These are phyloP conservation scores for Eumeta japonica DNA, from an alignment of 1,140 invertebrate species.

Conservation along the genomic window DNA sequence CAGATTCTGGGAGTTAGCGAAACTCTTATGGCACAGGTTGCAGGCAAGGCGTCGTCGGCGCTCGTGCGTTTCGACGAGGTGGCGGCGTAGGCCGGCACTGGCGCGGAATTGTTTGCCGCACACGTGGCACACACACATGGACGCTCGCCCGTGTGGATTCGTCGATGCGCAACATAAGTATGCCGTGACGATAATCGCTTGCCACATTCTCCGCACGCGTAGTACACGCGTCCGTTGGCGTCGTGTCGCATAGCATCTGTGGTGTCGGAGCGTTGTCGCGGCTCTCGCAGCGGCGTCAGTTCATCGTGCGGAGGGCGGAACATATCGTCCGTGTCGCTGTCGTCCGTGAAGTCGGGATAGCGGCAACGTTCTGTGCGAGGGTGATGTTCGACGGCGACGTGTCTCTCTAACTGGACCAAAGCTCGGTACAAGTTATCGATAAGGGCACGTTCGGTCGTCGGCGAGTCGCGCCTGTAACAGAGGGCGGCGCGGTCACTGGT, in stretches of 20 bases:
- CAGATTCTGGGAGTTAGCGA: constrained; percentile 57
- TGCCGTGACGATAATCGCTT: constrained; percentile 62
- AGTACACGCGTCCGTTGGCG: constrained; percentile 44
- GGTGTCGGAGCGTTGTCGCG: constrained; percentile 27
- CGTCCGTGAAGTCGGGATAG: constrained; percentile 24
- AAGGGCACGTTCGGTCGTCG: neutral
- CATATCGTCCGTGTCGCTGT: constrained; percentile 15
- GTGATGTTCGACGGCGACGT: constrained; percentile 25
- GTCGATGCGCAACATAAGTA: constrained; percentile 62
- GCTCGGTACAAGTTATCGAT: constrained; percentile 26
- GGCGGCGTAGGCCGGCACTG: constrained; percentile 61
- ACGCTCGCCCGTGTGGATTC: constrained; percentile 71
- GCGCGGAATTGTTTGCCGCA: constrained; percentile 74
- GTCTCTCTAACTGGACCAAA: constrained; percentile 31
- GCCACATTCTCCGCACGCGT: constrained; percentile 60
- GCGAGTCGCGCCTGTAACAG: constrained; percentile 1
- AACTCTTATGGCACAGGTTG: constrained; percentile 56
- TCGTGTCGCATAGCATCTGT: constrained; percentile 26
- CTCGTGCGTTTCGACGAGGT: constrained; percentile 65
- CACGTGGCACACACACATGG: constrained; percentile 70
- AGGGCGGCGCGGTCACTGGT: too few relatives aligned
- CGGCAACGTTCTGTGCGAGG: constrained; percentile 3
- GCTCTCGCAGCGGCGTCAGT: constrained; percentile 27
- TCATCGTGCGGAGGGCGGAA: constrained; percentile 30
- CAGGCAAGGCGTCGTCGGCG: constrained; percentile 60